Conservation (phyloP, 2,797 vertebrate genomes). For the Eupleurogrammus muticus region DNA sequence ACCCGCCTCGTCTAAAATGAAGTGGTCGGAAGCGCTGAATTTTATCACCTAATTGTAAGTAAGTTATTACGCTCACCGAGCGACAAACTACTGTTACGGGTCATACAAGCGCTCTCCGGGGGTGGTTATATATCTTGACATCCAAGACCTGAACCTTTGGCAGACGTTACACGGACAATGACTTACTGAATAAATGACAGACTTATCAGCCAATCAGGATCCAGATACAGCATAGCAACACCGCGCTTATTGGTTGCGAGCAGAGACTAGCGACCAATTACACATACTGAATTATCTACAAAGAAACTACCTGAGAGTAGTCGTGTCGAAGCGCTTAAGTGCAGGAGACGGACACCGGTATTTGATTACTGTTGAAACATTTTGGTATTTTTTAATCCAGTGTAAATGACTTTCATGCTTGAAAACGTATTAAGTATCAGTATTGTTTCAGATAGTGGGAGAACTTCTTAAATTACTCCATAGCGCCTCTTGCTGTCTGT, state of each 20-base stretch:
- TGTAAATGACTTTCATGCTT: neutral
- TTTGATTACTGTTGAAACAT: neutral
- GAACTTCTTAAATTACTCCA: neutral
- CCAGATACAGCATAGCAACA: constrained; percentile 81
- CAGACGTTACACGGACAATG: constrained; percentile 31
- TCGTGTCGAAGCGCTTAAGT: neutral
- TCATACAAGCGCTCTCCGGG: neutral
- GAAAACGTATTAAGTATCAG: neutral
- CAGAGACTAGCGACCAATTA: constrained; percentile 47
- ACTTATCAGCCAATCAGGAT: constrained; percentile 69
- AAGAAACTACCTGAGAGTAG: neutral
- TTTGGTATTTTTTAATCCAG: neutral
- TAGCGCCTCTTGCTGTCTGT: constrained; percentile 59
- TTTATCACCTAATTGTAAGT: neutral
- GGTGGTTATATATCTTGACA: constrained; percentile 33
- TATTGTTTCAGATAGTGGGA: neutral
- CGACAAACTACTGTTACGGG: neutral
- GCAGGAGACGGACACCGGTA: too few relatives aligned
- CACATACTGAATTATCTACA: neutral
- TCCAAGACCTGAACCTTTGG: constrained; percentile 35
- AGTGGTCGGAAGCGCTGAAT: neutral
- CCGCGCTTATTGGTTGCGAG: constrained; percentile 70
- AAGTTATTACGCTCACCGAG: too few relatives aligned
- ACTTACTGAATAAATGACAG: constrained; percentile 65
- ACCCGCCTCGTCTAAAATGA: neutral